These are phyloP conservation scores for Dicrurus megarhynchus DNA, from an alignment of 2,113 vertebrate species.

Conservation along the genomic window DNA sequence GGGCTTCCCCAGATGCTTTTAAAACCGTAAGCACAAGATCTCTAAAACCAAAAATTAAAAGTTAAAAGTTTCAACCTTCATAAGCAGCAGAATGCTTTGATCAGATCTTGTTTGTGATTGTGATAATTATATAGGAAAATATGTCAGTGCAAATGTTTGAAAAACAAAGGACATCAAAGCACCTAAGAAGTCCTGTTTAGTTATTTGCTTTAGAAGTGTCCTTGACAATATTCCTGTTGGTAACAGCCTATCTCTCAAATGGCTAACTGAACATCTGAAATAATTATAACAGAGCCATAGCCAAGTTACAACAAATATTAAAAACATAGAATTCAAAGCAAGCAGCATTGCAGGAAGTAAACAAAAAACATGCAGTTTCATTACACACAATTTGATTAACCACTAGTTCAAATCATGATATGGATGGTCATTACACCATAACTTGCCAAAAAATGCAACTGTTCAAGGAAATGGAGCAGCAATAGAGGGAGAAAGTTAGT, in stretches of 20 bases:
- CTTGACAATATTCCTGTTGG: slow-evolving; percentile 12
- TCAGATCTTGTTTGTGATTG: slow-evolving; percentile 33
- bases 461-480: background rate
- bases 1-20: background rate
- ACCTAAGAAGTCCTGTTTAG: slow-evolving; percentile 21
- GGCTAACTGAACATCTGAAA: slow-evolving; percentile 33
- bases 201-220: slow-evolving; percentile 30
- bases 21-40: background rate
- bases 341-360: background rate
- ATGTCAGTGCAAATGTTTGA: slow-evolving; percentile 46
- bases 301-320: slow-evolving; percentile 10
- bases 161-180: slow-evolving; percentile 61
- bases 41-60: background rate
- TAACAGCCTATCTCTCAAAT: slow-evolving; percentile 17
- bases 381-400: background rate
- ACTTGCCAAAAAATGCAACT: background rate
- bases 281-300: slow-evolving; percentile 9
- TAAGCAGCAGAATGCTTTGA: slow-evolving; percentile 30
- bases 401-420: background rate
- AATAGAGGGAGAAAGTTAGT: background rate
- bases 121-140: slow-evolving; percentile 57
- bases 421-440: background rate
- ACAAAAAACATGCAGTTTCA: background rate
- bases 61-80: slow-evolving; percentile 30
- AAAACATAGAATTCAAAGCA: slow-evolving; percentile 12